Percentiles rank a stretch among this genome's conserved stretches.
phyloP scores from a whole-genome alignment of 2,888 invertebrate genomes.

The Strigamia crassipes region DNA sequence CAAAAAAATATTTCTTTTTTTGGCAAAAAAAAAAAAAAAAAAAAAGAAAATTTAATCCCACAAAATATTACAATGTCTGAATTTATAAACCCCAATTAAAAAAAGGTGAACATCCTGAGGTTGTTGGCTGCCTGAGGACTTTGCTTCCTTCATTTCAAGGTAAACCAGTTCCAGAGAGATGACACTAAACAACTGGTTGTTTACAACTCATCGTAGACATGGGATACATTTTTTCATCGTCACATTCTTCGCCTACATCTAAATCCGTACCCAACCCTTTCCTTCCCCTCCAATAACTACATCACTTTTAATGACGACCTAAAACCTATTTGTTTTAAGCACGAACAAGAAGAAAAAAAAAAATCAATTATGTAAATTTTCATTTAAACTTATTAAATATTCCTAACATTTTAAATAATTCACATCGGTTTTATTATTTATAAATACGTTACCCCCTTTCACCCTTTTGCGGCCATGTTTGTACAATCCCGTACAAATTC shows the following conservation, averaged over 20 bases:
- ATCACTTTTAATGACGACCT: background rate
- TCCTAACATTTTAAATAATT: background rate
- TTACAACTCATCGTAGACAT: background rate
- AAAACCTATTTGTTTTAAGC: background rate
- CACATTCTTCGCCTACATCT: background rate
- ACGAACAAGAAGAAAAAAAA: background rate
- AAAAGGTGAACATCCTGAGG: conserved; percentile 31
- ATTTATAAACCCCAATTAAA: conserved; percentile 18
- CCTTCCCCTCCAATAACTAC: background rate
- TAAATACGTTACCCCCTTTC: conserved; percentile 8
- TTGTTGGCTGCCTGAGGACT: conserved; percentile 7
- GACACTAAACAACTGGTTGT: conserved; percentile 32
- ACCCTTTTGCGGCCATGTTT: background rate
- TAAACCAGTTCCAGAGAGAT: conserved; percentile 13
- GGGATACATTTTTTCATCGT: background rate
- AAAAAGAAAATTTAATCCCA: background rate
- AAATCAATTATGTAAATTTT: conserved; percentile 33
- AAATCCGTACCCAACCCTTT: conserved; percentile 8
- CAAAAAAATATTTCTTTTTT: no score
- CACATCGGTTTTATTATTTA: conserved; percentile 6
- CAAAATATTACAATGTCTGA: background rate
- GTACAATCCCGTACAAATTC: background rate
- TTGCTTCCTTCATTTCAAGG: conserved; percentile 28
- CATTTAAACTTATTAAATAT: conserved; percentile 22
- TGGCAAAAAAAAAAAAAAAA: no score